Conservation (phyloP, 1,140 invertebrate species). For the Dolichoris vasculosae region DNA sequence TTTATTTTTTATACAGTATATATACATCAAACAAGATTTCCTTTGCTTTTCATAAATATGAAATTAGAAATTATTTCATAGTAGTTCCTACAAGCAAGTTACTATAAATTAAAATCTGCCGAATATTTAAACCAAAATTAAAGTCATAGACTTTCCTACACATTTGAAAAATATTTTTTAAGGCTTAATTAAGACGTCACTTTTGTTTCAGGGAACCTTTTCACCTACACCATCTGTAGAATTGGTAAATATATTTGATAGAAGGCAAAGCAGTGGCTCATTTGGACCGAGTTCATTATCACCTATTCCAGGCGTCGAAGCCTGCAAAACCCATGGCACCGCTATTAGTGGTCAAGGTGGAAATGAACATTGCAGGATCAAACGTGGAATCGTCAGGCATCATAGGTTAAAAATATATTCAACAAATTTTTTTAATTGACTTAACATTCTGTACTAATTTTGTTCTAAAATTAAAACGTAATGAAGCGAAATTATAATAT, state of each 20-base stretch:
- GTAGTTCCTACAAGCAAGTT: no score
- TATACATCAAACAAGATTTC: no score
- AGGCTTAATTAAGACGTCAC: neutral
- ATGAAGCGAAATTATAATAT: no score
- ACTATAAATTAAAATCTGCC: no score
- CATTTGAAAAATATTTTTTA: neutral
- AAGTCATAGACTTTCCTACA: no score
- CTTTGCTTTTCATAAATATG: neutral
- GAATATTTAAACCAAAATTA: no score
- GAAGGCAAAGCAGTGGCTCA: conserved; percentile 69
- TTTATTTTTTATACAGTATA: no score
- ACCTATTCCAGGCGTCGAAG: conserved; percentile 71
- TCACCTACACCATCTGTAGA: conserved; percentile 74
- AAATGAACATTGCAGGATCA: conserved; percentile 72
- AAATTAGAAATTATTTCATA: conserved; percentile 6
- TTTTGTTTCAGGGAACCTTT: conserved; percentile 66
- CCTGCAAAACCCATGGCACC: conserved; percentile 72
- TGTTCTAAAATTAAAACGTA: no score
- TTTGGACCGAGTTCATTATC: conserved; percentile 71
- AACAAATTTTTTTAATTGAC: no score
- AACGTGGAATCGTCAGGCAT: conserved; percentile 73
- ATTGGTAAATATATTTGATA: conserved; percentile 71
- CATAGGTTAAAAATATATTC: conserved; percentile 64
- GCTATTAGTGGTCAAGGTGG: conserved; percentile 67
- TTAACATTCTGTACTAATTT: no score